Evolutionary conservation across 2,113 vertebrate genomes (phyloP).

Genomic region (Passer domesticus): DNA sequence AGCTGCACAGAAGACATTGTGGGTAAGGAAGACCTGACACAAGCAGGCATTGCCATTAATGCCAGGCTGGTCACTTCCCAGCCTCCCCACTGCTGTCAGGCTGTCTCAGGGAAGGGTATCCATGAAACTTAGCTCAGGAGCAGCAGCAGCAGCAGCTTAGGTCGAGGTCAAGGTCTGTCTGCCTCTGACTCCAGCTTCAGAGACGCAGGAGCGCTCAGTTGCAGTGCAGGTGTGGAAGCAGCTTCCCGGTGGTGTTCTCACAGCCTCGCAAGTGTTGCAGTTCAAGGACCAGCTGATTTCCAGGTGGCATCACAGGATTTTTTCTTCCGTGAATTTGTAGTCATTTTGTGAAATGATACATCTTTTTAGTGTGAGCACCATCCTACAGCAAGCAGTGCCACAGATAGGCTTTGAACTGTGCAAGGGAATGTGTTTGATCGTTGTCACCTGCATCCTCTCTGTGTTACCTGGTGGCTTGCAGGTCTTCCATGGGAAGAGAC

Average conservation of each 20-base stretch:
- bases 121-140: background rate
- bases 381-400: background rate
- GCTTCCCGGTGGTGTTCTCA: background rate
- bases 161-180: background rate
- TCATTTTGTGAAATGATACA: background rate
- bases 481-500: background rate
- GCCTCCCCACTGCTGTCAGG: rapidly evolving
- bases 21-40: background rate
- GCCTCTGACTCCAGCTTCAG: background rate
- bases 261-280: background rate
- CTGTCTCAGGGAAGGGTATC: rapidly evolving
- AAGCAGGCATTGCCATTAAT: background rate
- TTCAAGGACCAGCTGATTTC: background rate
- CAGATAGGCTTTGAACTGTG: background rate
- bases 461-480: background rate
- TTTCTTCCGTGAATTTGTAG: background rate
- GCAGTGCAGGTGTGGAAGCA: background rate
- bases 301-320: background rate
- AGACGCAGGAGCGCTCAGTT: rapidly evolving
- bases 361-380: rapidly evolving
- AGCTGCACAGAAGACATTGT: background rate
- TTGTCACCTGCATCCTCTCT: rapidly evolving
- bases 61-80: background rate
- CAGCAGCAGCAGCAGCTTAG: background rate
- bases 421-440: background rate